Percentiles rank a stretch among this genome's conserved stretches.
Evolutionary conservation across 2,888 invertebrate species (phyloP).

Genomic region (Sialis fuliginosa): DNA sequence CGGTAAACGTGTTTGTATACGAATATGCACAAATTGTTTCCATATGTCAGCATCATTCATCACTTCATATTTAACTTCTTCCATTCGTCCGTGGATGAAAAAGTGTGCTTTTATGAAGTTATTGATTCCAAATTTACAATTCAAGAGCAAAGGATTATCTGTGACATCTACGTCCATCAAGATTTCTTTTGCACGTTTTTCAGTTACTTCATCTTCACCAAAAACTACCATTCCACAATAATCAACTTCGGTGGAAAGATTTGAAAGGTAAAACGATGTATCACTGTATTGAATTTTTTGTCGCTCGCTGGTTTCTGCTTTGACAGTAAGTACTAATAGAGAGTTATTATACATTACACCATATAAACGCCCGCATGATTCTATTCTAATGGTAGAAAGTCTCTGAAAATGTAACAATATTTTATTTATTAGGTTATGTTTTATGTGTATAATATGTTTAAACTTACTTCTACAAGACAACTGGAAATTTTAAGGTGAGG

Average conservation of each 20-base stretch:
- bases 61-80: constrained; percentile 43
- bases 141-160: constrained; percentile 56
- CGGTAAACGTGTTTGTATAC: constrained; percentile 45
- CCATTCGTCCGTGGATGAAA: constrained; percentile 52
- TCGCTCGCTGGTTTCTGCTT: constrained; percentile 43
- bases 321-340: constrained; percentile 37
- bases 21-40: constrained; percentile 51
- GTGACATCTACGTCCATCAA: constrained; percentile 58
- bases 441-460: background rate
- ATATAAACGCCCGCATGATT: constrained; percentile 51
- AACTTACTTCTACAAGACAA: constrained; percentile 45
- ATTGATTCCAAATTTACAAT: constrained; percentile 34
- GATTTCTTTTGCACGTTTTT: constrained; percentile 42
- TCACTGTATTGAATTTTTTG: constrained; percentile 23
- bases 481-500: constrained; percentile 56
- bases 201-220: constrained; percentile 37
- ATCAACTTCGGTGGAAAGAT: constrained; percentile 51
- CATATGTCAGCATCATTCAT: constrained; percentile 42
- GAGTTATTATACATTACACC: constrained; percentile 58
- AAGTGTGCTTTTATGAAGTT: constrained; percentile 44
- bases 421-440: background rate
- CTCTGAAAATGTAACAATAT: constrained; percentile 31
- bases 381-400: constrained; percentile 39
- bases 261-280: no score
- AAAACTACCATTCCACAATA: constrained; percentile 57